Percentiles rank a stretch among this genome's conserved stretches.
Evolutionary conservation across 2,797 vertebrate genomes (phyloP).

Genomic region (Remorina albescens): DNA sequence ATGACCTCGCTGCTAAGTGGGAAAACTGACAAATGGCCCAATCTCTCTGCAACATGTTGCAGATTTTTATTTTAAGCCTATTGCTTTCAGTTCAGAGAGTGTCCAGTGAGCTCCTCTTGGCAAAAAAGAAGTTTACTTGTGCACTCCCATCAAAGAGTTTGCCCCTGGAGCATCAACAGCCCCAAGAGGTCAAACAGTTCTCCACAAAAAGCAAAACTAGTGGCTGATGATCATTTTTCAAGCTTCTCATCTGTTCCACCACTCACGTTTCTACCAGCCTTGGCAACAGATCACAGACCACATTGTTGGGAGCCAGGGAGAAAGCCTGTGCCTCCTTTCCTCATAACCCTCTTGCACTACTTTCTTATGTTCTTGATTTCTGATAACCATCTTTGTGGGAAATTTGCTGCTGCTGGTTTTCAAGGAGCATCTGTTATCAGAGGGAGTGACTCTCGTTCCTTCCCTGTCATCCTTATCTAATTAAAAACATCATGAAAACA

Average conservation of each 20-base stretch:
- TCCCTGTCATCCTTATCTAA: slow-evolving; percentile 55
- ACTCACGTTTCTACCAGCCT: slow-evolving; percentile 47
- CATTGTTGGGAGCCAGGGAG: slow-evolving; percentile 37
- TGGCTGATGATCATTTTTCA: slow-evolving; percentile 35
- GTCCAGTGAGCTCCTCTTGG: background rate
- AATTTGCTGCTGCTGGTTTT: slow-evolving; percentile 51
- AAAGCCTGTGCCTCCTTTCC: slow-evolving; percentile 43
- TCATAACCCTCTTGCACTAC: slow-evolving; percentile 43
- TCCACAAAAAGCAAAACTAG: slow-evolving; percentile 23
- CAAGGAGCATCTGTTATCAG: slow-evolving; percentile 64
- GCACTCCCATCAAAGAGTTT: slow-evolving; percentile 18
- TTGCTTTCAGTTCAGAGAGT: slow-evolving; percentile 3
- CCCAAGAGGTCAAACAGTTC: slow-evolving; percentile 44
- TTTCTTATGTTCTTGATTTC: slow-evolving; percentile 41
- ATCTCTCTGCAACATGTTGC: slow-evolving; percentile 1
- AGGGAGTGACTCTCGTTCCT: slow-evolving; percentile 25
- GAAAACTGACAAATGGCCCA: slow-evolving; percentile 34
- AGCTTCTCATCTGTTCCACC: slow-evolving; percentile 44
- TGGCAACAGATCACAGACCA: slow-evolving; percentile 23
- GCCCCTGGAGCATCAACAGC: slow-evolving; percentile 32
- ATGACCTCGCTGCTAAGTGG: background rate
- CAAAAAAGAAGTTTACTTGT: slow-evolving; percentile 9
- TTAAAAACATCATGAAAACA: slow-evolving; percentile 53
- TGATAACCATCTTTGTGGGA: slow-evolving; percentile 48
- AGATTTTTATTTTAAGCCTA: slow-evolving; percentile 2